Conservation (phyloP, 1,140 invertebrate genomes). For the Zaprionus lachaisei region DNA sequence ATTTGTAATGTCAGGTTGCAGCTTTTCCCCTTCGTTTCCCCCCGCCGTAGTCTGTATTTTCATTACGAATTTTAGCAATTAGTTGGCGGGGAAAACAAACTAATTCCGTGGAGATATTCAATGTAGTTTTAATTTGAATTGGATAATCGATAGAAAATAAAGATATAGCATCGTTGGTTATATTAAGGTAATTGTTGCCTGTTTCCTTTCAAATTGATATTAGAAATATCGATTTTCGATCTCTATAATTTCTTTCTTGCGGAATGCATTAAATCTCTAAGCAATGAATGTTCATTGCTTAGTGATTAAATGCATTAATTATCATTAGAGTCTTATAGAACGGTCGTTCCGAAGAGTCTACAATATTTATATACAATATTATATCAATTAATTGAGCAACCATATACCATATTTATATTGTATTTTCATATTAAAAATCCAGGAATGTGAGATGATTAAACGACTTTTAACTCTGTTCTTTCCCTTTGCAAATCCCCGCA, state of each 20-base stretch:
- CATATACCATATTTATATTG: too few species aligned
- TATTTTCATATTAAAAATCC: too few species aligned
- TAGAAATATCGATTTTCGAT: too few species aligned
- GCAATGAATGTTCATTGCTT: too few species aligned
- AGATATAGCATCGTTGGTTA: background rate
- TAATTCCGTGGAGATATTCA: background rate
- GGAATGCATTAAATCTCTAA: too few species aligned
- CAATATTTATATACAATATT: too few species aligned
- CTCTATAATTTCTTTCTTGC: too few species aligned
- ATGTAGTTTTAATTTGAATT: background rate
- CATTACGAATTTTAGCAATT: slow-evolving; percentile 20
- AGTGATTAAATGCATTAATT: too few species aligned
- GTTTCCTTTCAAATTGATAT: too few species aligned
- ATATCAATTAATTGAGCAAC: too few species aligned
- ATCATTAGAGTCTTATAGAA: too few species aligned
- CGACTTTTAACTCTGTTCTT: background rate
- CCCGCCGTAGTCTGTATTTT: background rate
- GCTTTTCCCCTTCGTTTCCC: background rate
- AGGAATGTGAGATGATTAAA: background rate
- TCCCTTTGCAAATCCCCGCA: background rate
- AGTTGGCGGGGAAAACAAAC: background rate
- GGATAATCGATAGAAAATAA: background rate
- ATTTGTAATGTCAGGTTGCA: slow-evolving; percentile 19
- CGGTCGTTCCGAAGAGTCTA: too few species aligned
- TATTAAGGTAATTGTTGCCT: background rate